Base-by-base conservation (phyloP, 2,888 invertebrate genomes). In the Oxycera nigricornis region DNA sequence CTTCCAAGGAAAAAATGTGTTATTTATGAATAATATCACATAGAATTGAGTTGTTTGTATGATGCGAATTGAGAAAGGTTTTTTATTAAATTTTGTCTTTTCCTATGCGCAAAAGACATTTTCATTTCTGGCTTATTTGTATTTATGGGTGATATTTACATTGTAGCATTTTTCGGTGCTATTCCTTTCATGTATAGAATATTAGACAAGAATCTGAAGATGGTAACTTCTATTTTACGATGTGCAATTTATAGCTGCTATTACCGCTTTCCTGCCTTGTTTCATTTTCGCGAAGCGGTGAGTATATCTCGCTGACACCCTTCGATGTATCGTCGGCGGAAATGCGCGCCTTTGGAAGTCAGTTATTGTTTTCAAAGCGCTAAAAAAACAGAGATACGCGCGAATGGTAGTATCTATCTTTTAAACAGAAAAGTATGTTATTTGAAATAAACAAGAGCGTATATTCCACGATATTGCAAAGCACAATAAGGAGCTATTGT, bases 111-210 rank as follows among this genome's bases (percentile, higher is more conserved):
- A 46, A 46, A 46, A 46, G 46, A 17, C 55, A 55, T 55, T 55
- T 55, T 55, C 55, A 55, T 55, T 55, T 55, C 55, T 22, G 14
- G 22, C 55, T 55, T 55, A 55, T 55, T 55, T 24, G 55, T 55
- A 55, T 55, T 55, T 55, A 55, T 55, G 55, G 24, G 55, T 55
- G 55, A 55, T 55, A 55, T 55, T 55, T 55, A 55, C 17, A 55
- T 55, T 55, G 24, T 24, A 55, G 24, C 24, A 55, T 55, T 55
- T 55, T 55, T 17, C 46, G 46, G n/a, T 3, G 17, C 46, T 46
- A 46, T 46, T 46, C 46, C 46, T 46, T 17, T 46, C 17, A 46
- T 17, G 46, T 46, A 46, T 46, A n/a, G 3, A 17, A 14, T 46
- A 46, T 46, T 46, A 46, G 46, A 46, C 46, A 46, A 46, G 46